Evolutionary conservation across 35 echinoderm and acorn worm species (phyloP).

Genomic region (Holothuria glaberrima): DNA sequence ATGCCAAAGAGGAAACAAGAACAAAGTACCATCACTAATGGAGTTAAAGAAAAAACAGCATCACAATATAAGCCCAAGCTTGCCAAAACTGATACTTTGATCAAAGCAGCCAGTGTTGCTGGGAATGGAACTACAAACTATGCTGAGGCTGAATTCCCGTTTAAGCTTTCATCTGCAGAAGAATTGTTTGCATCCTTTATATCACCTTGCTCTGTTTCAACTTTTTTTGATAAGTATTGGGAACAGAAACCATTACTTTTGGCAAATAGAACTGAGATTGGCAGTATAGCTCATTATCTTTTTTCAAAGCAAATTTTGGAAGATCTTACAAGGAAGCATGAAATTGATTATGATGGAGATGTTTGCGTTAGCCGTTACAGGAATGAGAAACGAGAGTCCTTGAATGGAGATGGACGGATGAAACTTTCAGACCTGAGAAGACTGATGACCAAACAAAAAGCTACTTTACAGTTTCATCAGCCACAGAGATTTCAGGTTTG

Average conservation of each 20-base stretch:
- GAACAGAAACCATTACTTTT: slow-evolving; percentile 86
- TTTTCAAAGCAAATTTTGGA: slow-evolving; percentile 74
- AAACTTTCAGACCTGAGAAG: slow-evolving; percentile 60
- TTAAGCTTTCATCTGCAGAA: slow-evolving; percentile 42
- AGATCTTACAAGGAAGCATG: slow-evolving; percentile 37
- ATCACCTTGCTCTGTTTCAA: slow-evolving; percentile 35
- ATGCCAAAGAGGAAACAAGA: slow-evolving; percentile 24
- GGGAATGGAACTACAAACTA: neutral
- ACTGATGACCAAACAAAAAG: slow-evolving; percentile 68
- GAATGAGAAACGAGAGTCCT: slow-evolving; percentile 53
- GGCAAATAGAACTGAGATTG: slow-evolving; percentile 27
- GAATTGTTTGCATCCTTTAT: slow-evolving; percentile 63
- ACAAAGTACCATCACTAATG: neutral
- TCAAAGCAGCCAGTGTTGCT: no score
- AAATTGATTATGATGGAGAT: slow-evolving; percentile 67
- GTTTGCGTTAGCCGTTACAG: slow-evolving; percentile 77
- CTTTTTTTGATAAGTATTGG: slow-evolving; percentile 85
- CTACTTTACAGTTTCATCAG: slow-evolving; percentile 89
- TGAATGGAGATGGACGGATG: slow-evolving; percentile 66
- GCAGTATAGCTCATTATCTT: neutral
- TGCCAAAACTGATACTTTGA: no score
- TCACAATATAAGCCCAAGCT: no score
- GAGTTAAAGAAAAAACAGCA: neutral
- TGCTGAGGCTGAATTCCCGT: neutral
- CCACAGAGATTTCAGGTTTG: slow-evolving; percentile 93